Evolutionary conservation across 2,888 invertebrate species (phyloP).

Genomic region (Polyommatus iphigenia): DNA sequence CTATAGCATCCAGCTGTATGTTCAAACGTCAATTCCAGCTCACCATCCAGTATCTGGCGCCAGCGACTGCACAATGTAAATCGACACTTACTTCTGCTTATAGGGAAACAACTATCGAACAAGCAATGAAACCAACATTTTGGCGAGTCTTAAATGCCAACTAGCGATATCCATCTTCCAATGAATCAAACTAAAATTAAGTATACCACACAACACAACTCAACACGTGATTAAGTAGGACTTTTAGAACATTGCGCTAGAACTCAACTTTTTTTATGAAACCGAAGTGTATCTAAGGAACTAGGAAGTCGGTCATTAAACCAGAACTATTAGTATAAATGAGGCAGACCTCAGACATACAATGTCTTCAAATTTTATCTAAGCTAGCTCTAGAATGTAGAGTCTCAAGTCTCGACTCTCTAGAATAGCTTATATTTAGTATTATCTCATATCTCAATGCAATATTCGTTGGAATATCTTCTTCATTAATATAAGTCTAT

Average conservation of each 20-base stretch:
- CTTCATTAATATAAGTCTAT: slow-evolving; percentile 8
- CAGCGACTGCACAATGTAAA: neutral
- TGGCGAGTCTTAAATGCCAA: too few relatives aligned
- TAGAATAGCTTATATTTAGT: neutral
- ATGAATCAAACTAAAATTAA: neutral
- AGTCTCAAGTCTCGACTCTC: too few relatives aligned
- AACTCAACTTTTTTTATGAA: neutral
- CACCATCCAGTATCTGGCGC: neutral
- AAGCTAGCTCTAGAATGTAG: too few relatives aligned
- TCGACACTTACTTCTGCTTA: neutral
- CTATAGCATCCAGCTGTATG: neutral
- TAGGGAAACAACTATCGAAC: too few relatives aligned
- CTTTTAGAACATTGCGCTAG: neutral
- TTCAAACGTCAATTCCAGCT: neutral
- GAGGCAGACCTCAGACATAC: neutral
- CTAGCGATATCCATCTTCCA: too few relatives aligned
- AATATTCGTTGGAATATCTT: neutral
- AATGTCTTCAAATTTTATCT: too few relatives aligned
- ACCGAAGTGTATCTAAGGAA: neutral
- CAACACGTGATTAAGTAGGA: neutral
- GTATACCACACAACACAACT: too few relatives aligned
- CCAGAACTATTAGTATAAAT: neutral
- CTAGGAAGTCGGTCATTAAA: slow-evolving; percentile 6
- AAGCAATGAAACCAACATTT: too few relatives aligned
- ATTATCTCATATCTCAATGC: neutral